Base-by-base conservation (phyloP, 1,140 invertebrate species). In the Zaprionus gabonicus region DNA sequence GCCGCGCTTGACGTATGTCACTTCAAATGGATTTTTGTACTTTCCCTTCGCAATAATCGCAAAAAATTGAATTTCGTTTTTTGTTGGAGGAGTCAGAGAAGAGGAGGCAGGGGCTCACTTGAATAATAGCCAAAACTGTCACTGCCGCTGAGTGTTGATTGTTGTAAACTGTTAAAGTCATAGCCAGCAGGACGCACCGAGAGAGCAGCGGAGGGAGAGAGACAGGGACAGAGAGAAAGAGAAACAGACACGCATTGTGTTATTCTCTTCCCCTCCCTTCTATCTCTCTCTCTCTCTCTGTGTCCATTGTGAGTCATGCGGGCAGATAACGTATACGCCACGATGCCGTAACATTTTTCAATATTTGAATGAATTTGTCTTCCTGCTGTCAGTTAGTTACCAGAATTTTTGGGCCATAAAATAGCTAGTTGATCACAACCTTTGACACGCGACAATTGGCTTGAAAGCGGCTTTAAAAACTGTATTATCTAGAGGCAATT, bases 101-200 rank as follows among this genome's bases (percentile, higher is more conserved):
- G 46, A 3, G 20, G 0, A 7, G 46, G 9, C 2, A 10, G 20
- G 2, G 41, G 38, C 15, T 41, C n/a, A 81, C 68, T 78, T 87
- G 81, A 88, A 80, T 84, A 88, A 87, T 87, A 56, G 80, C 71
- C 65, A 65, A 46, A 87, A 78, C 57, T 84, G 84, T 87, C 84
- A 85, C 82, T 85, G 46, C 82, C 82, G 75, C 56, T 36, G 74
- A 44, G 66, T 51, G 46, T 63, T 71, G 70, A 74, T 67, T 63
- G 81, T 72, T 69, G 59, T 20, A 75, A 85, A 81, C 68, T 86
- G 82, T 86, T 79, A 65, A 66, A 68, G 71, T 63, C 73, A 53
- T 15, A 62, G 71, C 2, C 31, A 36, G 53, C 23, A 27, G 17
- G 71, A 38, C 62, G 36, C 46, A 20, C 13, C 34, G 66, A 25